Evolutionary conservation across 2,888 invertebrate genomes (phyloP), one percentile per base, ranked within the genome.

Genomic region (Apodemia zela): DNA sequence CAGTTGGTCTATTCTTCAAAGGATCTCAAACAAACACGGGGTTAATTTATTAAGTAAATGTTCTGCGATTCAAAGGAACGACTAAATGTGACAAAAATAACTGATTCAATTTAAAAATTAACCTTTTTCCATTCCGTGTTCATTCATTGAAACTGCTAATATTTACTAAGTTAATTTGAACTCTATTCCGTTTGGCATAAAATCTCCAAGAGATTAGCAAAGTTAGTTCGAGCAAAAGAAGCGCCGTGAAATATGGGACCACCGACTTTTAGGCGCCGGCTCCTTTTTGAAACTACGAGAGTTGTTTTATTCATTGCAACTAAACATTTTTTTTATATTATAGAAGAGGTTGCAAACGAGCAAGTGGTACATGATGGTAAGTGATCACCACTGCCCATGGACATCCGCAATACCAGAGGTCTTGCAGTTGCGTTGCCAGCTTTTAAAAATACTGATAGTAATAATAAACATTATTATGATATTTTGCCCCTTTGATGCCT

Each of bases 231-330:
- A 75, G 71, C 33, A 63, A 51, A 72, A 73, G 75, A 72, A 73
- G 72, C 76, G 73, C 76, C 72, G 83, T 86, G 85, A 88, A 84
- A 84, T 87, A 86, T 86, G 81, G 82, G 88, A 86, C 86, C 89
- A 84, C 86, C 84, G 81, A 79, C 78, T 81, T 81, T 76, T 80
- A 78, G 75, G 73, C 74, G 74, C 73, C 75, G 73, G 75, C 76
- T 75, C 71, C 71, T 64, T 59, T 63, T 62, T n/a, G 2, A 42
- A 60, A 73, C 60, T 3, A 69, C 6, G 69, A 73, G 66, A 76
- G 66, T 73, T 75, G 78, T 18, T 25, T 11, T 29, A 66, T 75
- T 38, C 38, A 3, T 71, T 72, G 38, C 38, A 13, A 13, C 10
- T 3, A 38, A 38, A 33, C 29, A 25, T 21, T 21, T 21, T 21